Evolutionary conservation across 2,888 invertebrate genomes (phyloP).

Genomic region (Halictus ligatus): DNA sequence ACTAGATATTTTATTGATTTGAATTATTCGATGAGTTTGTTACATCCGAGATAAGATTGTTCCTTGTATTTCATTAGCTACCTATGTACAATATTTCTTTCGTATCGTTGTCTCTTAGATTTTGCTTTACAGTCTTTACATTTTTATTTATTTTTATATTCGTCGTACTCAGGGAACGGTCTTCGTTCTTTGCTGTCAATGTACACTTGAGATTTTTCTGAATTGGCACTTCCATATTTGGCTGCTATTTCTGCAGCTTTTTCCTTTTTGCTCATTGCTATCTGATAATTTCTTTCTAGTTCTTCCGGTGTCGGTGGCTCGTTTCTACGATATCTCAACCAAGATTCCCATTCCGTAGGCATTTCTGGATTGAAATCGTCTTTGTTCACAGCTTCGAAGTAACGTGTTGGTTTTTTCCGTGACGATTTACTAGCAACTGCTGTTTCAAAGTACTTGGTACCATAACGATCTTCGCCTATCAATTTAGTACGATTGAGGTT

Average conservation of each 20-base stretch:
- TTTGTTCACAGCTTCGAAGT: slow-evolving; percentile 89
- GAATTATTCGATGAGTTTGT: slow-evolving; percentile 6
- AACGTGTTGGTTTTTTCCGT: slow-evolving; percentile 87
- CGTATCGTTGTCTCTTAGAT: too few species aligned
- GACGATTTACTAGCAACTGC: slow-evolving; percentile 85
- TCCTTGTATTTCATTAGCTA: background rate
- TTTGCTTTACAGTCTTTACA: background rate
- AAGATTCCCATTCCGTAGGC: slow-evolving; percentile 95
- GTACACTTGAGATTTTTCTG: background rate
- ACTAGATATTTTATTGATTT: slow-evolving; percentile 42
- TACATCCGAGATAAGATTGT: background rate
- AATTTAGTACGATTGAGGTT: slow-evolving; percentile 79
- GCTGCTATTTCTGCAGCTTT: slow-evolving; percentile 90
- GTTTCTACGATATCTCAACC: slow-evolving; percentile 88
- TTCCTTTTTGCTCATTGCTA: slow-evolving; percentile 90
- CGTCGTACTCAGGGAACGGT: slow-evolving; percentile 87
- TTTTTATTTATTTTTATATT: slow-evolving; percentile 85
- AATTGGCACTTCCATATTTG: slow-evolving; percentile 85
- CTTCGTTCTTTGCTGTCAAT: slow-evolving; percentile 69
- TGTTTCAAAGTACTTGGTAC: slow-evolving; percentile 93
- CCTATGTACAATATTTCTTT: background rate
- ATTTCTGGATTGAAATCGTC: slow-evolving; percentile 90
- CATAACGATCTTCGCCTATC: slow-evolving; percentile 91
- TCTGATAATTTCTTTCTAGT: slow-evolving; percentile 88
- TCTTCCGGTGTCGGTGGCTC: slow-evolving; percentile 91